Evolutionary conservation across 1,140 invertebrate species (phyloP).

Genomic region (Marisa cornuarietis): DNA sequence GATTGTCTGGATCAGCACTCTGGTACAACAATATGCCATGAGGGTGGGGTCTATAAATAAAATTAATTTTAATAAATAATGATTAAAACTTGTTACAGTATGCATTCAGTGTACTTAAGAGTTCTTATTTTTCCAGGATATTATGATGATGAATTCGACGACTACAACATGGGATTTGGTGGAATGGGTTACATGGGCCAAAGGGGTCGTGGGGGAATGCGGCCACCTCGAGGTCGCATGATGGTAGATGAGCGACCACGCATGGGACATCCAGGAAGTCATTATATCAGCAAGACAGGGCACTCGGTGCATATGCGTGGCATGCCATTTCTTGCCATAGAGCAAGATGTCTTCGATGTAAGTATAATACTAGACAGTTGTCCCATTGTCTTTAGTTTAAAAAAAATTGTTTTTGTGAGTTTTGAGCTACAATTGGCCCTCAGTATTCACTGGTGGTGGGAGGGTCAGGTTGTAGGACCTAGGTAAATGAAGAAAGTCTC

Average conservation of each 20-base stretch:
- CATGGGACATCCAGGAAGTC: constrained; percentile 47
- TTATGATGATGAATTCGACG: constrained; percentile 67
- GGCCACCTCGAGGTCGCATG: constrained; percentile 14
- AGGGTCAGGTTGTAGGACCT: no score
- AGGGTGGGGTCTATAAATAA: no score
- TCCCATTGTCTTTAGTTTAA: neutral
- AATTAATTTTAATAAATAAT: no score
- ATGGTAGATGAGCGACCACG: constrained; percentile 59
- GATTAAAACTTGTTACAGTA: no score
- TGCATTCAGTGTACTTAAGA: no score
- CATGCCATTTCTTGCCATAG: constrained; percentile 73
- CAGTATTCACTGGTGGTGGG: no score
- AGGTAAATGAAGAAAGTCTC: no score
- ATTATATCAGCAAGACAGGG: constrained; percentile 61
- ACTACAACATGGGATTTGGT: constrained; percentile 52
- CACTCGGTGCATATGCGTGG: constrained; percentile 87
- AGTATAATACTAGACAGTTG: constrained; percentile 12
- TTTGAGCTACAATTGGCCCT: no score
- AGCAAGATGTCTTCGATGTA: constrained; percentile 61
- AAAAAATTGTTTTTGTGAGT: neutral
- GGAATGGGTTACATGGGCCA: constrained; percentile 43
- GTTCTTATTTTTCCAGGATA: constrained; percentile 64
- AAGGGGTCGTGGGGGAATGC: constrained; percentile 29
- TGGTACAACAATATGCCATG: no score
- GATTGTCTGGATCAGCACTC: no score